Conservation (phyloP, 2,888 invertebrate genomes). For the Catocala fraxini region DNA sequence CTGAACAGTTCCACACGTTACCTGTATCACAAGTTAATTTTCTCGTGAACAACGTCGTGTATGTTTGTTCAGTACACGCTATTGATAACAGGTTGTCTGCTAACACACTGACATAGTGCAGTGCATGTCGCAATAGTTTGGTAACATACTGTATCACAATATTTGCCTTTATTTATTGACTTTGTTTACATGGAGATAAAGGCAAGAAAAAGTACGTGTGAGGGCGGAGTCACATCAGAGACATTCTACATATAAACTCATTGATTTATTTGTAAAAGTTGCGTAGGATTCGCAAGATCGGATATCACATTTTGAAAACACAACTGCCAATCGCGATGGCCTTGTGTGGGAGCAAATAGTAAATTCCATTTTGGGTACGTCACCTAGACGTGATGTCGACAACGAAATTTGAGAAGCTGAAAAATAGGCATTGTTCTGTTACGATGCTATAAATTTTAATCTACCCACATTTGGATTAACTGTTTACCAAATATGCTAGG, state of each 20-base stretch:
- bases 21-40: conserved; percentile 11
- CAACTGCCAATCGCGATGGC: background rate
- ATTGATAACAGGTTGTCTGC: conserved; percentile 65
- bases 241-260: too few species aligned
- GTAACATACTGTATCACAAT: conserved; percentile 56
- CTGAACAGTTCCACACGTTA: background rate
- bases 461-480: background rate
- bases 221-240: background rate
- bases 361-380: background rate
- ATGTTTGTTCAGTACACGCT: conserved; percentile 33
- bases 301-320: background rate
- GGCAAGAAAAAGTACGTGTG: background rate
- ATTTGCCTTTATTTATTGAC: conserved; percentile 60
- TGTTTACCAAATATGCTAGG: background rate
- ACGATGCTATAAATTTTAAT: conserved; percentile 20
- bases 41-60: conserved; percentile 8
- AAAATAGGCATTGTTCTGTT: conserved; percentile 18
- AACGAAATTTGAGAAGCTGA: conserved; percentile 6
- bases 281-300: background rate
- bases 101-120: conserved; percentile 71
- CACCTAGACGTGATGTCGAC: background rate
- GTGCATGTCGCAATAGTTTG: conserved; percentile 64
- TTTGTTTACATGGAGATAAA: conserved; percentile 47
- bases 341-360: background rate
- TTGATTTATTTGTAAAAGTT: conserved; percentile 10